Percentiles rank a stretch among this genome's conserved stretches.
These are phyloP conservation scores for Chloropsis cyanopogon DNA, from an alignment of 2,113 vertebrate species.

Conservation along the genomic window DNA sequence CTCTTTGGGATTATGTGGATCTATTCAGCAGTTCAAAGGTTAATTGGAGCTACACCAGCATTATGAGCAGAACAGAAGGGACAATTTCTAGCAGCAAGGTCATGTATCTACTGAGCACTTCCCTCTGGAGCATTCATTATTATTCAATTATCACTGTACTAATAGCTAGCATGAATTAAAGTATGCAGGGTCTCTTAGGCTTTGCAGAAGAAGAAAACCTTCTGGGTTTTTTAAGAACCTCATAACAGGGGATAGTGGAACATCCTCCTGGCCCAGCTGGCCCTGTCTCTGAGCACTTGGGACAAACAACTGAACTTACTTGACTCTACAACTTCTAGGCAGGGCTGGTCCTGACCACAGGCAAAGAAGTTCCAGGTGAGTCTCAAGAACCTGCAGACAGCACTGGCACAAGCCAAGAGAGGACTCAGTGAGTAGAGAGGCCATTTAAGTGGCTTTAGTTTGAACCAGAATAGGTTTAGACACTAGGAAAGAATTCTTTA, in stretches of 20 bases:
- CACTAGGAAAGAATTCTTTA: not conserved
- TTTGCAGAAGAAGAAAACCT: not conserved
- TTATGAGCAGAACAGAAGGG: not conserved
- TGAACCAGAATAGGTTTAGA: not conserved
- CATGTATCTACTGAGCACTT: not conserved
- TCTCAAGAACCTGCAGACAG: not conserved
- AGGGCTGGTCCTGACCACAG: not conserved
- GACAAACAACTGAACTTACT: not conserved
- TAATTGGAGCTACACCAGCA: constrained; percentile 9
- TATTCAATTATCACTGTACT: constrained; percentile 26
- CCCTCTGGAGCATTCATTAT: not conserved
- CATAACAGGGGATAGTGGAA: not conserved
- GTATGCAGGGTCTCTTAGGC: not conserved
- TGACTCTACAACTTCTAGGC: not conserved
- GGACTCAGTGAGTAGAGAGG: not conserved
- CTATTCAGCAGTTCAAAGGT: not conserved
- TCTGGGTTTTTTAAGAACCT: not conserved
- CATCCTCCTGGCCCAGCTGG: not conserved
- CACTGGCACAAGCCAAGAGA: not conserved
- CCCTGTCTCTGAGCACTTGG: not conserved
- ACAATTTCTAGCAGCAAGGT: not conserved
- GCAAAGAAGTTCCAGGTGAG: not conserved
- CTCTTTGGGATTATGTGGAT: not conserved
- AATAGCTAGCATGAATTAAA: constrained; percentile 3
- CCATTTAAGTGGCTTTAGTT: not conserved